Conservation (phyloP, 2,888 invertebrate genomes). For the Scaptomyza parva region DNA sequence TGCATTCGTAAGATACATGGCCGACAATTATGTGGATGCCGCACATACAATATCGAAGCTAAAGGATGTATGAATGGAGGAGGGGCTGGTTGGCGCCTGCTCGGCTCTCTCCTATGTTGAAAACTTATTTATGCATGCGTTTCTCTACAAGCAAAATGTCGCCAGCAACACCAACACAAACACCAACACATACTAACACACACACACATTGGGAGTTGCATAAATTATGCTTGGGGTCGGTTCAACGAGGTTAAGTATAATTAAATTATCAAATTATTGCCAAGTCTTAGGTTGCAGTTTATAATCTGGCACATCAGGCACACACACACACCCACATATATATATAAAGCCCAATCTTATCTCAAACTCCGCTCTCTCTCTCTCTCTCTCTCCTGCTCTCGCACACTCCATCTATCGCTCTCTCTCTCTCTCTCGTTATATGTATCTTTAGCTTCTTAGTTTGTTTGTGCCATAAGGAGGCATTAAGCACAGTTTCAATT, state of each 20-base stretch:
- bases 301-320: constrained; percentile 66
- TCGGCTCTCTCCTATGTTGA: constrained; percentile 38
- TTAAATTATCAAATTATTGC: constrained; percentile 80
- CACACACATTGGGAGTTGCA: constrained; percentile 59
- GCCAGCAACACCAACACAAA: constrained; percentile 48
- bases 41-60: constrained; percentile 64
- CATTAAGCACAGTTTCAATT: constrained; percentile 73
- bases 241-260: constrained; percentile 79
- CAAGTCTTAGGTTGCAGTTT: constrained; percentile 80
- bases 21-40: constrained; percentile 78
- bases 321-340: not conserved
- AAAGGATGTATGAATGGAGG: constrained; percentile 8
- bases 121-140: constrained; percentile 78
- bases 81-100: constrained; percentile 20
- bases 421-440: not conserved
- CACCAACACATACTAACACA: constrained; percentile 14
- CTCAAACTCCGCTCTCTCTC: not conserved
- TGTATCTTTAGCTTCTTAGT: not conserved
- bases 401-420: no score
- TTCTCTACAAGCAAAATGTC: constrained; percentile 69
- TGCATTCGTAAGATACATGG: constrained; percentile 81
- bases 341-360: not conserved
- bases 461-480: constrained; percentile 62
- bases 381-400: not conserved
- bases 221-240: constrained; percentile 68